Base-by-base conservation (phyloP, 2,888 invertebrate species). In the Volucella inanis region DNA sequence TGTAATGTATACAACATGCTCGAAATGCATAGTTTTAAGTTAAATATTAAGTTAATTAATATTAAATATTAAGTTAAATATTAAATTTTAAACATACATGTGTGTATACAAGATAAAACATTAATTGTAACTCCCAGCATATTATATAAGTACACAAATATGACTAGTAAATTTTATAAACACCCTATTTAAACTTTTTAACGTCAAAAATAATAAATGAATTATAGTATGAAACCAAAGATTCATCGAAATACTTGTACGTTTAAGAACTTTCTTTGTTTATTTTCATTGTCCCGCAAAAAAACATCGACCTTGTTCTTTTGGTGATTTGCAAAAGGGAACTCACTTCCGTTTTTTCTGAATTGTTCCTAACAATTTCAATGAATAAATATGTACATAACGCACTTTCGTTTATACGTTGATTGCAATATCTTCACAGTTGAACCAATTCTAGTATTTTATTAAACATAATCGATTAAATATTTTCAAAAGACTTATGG, bases 381-480 rank as follows among this genome's bases (percentile, higher is more conserved):
- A 49, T 79, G 67, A 61, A 72, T 72, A 50, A 43, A 22, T 6
- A 31, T 6, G 0, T 31, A 57, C 45, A 79, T 47, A 65, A 72
- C 65, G 67, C 72, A 59, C 79, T 65, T 79, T 79, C 67, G 79
- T 72, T 72, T 79, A 72, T 61, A 59, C 10, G 65, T 65, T 67
- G 14, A 67, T 14, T 67, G 43, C 65, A 54, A 12, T 43, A 14
- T 47, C 62, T 54, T 45, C 31, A 64, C 47, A 62, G 18, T 52
- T 22, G 22, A 64, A 22, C 50, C 31, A 47, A 47, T 64, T 43
- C 54, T 31, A 49, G 54, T 38, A 12, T 67, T 79, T 61, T 38
- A 72, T 65, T 52, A 65, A n/a, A 50, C 31, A 72, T 52, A 65
- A 79, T 72, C 79, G 79, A 79, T 79, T 79, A 70, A 72, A 65